A percentile compares a stretch with the other conserved stretches of the same genome.
phyloP scores from a whole-genome alignment of 1,140 invertebrate genomes.

The Potamilus streckersoni region DNA sequence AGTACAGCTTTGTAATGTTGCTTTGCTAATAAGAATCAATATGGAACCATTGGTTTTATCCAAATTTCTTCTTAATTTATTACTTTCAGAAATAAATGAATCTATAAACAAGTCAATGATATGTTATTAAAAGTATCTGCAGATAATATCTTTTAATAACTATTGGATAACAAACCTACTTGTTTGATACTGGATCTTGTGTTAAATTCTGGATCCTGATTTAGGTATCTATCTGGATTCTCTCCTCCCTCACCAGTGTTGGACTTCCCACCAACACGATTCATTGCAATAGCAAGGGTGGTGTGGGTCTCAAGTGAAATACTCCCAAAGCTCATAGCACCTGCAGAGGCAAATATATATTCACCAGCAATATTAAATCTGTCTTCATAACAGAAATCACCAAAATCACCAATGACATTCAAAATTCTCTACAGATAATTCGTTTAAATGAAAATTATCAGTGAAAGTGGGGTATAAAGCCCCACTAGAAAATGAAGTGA shows the following conservation, averaged over 20 bases:
- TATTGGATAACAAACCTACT: slow-evolving; percentile 44
- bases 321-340: slow-evolving; percentile 94
- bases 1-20: no score
- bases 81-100: no score
- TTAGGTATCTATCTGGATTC: slow-evolving; percentile 84
- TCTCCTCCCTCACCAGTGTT: slow-evolving; percentile 96
- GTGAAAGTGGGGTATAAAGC: no score
- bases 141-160: no score
- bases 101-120: no score
- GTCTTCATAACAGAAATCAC: no score
- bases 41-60: no score
- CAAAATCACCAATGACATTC: neutral
- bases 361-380: neutral
- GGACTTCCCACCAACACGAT: slow-evolving; percentile 93
- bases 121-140: no score
- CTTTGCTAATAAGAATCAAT: no score
- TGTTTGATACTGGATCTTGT: slow-evolving; percentile 80
- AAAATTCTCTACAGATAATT: neutral
- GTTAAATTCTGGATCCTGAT: slow-evolving; percentile 77
- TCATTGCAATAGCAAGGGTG: slow-evolving; percentile 97
- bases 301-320: slow-evolving; percentile 95
- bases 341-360: slow-evolving; percentile 60
- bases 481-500: no score
- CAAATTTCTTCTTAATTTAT: no score
- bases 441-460: neutral